A percentile compares a stretch with the other conserved stretches of the same genome.
Conservation (phyloP, 1,140 invertebrate genomes). For the Eupristina koningsbergeri region DNA sequence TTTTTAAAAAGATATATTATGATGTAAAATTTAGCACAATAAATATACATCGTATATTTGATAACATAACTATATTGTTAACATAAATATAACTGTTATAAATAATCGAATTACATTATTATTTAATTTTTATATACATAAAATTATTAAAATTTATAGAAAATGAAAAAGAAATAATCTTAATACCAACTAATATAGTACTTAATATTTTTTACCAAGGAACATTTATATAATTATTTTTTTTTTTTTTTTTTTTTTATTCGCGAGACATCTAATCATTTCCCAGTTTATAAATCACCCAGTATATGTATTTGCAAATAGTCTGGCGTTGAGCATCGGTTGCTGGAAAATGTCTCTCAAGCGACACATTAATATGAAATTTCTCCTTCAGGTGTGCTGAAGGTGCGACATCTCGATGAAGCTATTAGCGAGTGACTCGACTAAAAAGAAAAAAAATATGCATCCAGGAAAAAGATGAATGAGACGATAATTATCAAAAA, state of each 20-base stretch:
- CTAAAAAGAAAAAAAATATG: neutral
- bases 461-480: neutral
- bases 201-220: neutral
- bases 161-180: neutral
- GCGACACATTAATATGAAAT: conserved; percentile 37
- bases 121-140: too few species aligned
- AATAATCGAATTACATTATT: too few species aligned
- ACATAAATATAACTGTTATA: too few species aligned
- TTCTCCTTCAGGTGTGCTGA: conserved; percentile 24
- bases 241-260: neutral
- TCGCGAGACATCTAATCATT: neutral
- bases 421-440: neutral
- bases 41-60: too few species aligned
- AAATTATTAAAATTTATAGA: too few species aligned
- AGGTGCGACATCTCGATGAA: conserved; percentile 6
- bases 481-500: too few species aligned
- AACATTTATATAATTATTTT: neutral
- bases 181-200: neutral
- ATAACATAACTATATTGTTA: too few species aligned
- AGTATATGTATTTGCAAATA: neutral
- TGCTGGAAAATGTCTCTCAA: neutral
- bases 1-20: too few species aligned
- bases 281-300: neutral
- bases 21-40: too few species aligned
- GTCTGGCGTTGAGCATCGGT: neutral